Percentiles rank a stretch among this genome's conserved stretches.
Conservation (phyloP, 2,888 invertebrate genomes). For the Agrotis puta region DNA sequence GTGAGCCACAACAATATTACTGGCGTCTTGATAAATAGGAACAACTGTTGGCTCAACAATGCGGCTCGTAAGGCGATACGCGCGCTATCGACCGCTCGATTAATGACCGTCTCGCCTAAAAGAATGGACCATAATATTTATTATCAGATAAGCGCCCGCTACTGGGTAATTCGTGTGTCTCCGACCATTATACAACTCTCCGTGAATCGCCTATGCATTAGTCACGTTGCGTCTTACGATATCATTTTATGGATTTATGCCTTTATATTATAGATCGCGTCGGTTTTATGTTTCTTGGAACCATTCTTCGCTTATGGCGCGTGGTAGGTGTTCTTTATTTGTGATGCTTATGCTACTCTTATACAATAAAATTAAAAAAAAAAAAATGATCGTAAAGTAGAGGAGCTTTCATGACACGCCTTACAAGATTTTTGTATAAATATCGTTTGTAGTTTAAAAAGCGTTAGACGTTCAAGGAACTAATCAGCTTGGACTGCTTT, state of each 20-base stretch:
- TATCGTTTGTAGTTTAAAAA: conserved; percentile 76
- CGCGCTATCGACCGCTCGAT: conserved; percentile 88
- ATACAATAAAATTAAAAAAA: conserved; percentile 41
- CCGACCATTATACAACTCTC: conserved; percentile 84
- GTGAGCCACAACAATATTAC: conserved; percentile 86
- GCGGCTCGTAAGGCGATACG: conserved; percentile 89
- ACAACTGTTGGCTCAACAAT: conserved; percentile 89
- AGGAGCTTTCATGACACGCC: conserved; percentile 63
- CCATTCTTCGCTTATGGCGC: conserved; percentile 66
- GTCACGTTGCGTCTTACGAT: conserved; percentile 83
- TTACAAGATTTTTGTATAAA: conserved; percentile 74
- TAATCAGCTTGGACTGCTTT: conserved; percentile 87
- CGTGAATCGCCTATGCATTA: conserved; percentile 87
- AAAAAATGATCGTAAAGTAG: conserved; percentile 36
- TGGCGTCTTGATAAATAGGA: conserved; percentile 90
- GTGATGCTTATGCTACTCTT: conserved; percentile 55
- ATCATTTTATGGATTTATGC: conserved; percentile 83
- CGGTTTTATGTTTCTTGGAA: conserved; percentile 81
- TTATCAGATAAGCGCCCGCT: conserved; percentile 90
- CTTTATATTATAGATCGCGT: conserved; percentile 81
- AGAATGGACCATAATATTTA: conserved; percentile 91
- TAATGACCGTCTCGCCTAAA: conserved; percentile 90
- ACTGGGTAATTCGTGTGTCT: conserved; percentile 89
- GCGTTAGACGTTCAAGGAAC: conserved; percentile 80
- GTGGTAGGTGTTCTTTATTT: conserved; percentile 72